Base-by-base conservation (phyloP, 2,888 invertebrate species). In the Plagiodera versicolora region DNA sequence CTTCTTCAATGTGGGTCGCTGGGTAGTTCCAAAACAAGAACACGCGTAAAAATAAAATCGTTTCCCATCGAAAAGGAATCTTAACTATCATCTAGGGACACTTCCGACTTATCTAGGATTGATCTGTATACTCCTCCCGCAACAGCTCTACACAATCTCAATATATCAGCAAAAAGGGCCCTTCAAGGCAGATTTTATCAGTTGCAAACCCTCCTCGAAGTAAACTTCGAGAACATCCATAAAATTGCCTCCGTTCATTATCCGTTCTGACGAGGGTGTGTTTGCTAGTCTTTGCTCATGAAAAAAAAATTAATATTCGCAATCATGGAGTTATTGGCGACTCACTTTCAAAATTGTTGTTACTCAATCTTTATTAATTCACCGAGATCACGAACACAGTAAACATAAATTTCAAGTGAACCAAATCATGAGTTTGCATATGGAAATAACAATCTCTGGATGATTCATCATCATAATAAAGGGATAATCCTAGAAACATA, bases 201-300 rank as follows among this genome's bases (percentile, higher is more conserved):
- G 56, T 51, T 32, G 24, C 51, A 48, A 55, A 54, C 35, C 56
- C 56, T 56, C 32, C 56, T 48, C 19, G 58, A 51, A 62, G 58
- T 56, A 50, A 59, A 63, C 52, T 59, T 60, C 54, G 49, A 48
- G 63, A 64, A 61, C 60, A 61, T 61, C 58, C 51, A 61, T 61
- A 58, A 66, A 64, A 64, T 62, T 64, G 61, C 64, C 14, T 8
- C 46, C 51, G 50, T 53, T 56, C 58, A 61, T 66, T 66, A 66
- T 61, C 58, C 61, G 56, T 50, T 39, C 60, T 58, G 54, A 48
- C 55, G 55, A 35, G 51, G 46, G 49, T 55, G 55, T 55, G 48
- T 54, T 14, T 28, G 48, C 50, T 18, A 35, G 44, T 4, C 28
- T 18, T 45, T 8, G 19, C 32, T 20, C 18, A 30, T 44, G 14